Conservation (phyloP, 2,888 invertebrate species). For the Tipula lateralis region DNA sequence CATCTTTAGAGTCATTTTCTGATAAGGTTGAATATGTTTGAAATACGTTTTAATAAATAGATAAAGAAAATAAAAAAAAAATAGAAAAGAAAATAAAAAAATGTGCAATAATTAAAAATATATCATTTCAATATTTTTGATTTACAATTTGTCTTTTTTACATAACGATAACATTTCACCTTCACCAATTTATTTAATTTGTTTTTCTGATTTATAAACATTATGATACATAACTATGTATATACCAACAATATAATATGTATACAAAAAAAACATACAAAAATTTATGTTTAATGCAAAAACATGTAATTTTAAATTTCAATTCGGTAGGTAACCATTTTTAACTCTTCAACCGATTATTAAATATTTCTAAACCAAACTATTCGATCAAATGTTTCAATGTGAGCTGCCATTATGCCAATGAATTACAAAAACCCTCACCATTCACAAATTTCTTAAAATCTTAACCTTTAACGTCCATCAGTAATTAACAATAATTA, state of each 20-base stretch:
- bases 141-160: neutral
- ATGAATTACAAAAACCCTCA: neutral
- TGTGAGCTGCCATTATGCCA: neutral
- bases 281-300: neutral
- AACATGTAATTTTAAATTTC: neutral
- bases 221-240: neutral
- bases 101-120: slow-evolving; percentile 15
- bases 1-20: neutral
- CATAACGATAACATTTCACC: neutral
- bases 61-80: slow-evolving; percentile 24
- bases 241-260: neutral
- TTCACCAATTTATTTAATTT: neutral
- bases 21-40: neutral
- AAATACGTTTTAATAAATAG: slow-evolving; percentile 5
- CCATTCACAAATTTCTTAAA: neutral
- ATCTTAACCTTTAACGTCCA: neutral
- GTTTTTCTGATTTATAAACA: neutral
- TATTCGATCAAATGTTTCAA: neutral
- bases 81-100: slow-evolving; percentile 5
- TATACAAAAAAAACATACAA: neutral
- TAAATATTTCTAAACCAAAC: neutral
- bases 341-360: slow-evolving; percentile 11
- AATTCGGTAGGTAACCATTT: neutral
- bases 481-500: neutral
- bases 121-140: slow-evolving; percentile 7